A percentile compares a stretch with the other conserved stretches of the same genome.
phyloP scores from a whole-genome alignment of 1,140 invertebrate species.

The Elymnias hypermnestra region DNA sequence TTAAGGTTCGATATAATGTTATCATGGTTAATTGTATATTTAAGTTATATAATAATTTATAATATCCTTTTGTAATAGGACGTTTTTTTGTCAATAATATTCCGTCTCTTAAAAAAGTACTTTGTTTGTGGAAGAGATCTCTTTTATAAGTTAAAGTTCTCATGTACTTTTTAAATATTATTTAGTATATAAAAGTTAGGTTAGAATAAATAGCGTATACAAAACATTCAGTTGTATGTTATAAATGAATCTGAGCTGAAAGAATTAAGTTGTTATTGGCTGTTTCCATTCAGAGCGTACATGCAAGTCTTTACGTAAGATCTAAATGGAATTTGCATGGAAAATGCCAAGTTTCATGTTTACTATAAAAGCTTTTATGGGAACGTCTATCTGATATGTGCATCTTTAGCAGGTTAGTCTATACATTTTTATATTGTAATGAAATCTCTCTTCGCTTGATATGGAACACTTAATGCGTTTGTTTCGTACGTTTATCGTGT shows the following conservation, averaged over 20 bases:
- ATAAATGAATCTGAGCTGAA: constrained; percentile 13
- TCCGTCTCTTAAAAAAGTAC: no score
- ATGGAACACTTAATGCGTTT: constrained; percentile 18
- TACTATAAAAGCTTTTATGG: constrained; percentile 23
- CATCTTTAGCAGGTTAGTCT: constrained; percentile 23
- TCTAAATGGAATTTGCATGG: constrained; percentile 19
- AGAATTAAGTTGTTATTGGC: constrained; percentile 19
- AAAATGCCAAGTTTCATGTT: constrained; percentile 13
- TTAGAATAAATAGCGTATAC: no score
- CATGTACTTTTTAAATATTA: no score
- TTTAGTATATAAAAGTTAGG: no score
- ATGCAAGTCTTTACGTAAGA: constrained; percentile 13
- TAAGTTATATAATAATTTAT: no score
- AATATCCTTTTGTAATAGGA: no score
- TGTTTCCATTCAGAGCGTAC: constrained; percentile 4
- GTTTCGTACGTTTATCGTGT: constrained; percentile 25
- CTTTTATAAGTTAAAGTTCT: no score
- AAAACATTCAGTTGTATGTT: neutral
- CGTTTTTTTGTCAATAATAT: no score
- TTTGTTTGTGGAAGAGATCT: no score
- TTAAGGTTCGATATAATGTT: no score
- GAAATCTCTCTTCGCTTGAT: constrained; percentile 16
- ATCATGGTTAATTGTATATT: no score
- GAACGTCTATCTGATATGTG: constrained; percentile 19
- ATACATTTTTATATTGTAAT: constrained; percentile 27